Percentiles rank a stretch among this genome's conserved stretches.
Conservation (phyloP, 2,113 vertebrate species). For the Bubo scandiacus region DNA sequence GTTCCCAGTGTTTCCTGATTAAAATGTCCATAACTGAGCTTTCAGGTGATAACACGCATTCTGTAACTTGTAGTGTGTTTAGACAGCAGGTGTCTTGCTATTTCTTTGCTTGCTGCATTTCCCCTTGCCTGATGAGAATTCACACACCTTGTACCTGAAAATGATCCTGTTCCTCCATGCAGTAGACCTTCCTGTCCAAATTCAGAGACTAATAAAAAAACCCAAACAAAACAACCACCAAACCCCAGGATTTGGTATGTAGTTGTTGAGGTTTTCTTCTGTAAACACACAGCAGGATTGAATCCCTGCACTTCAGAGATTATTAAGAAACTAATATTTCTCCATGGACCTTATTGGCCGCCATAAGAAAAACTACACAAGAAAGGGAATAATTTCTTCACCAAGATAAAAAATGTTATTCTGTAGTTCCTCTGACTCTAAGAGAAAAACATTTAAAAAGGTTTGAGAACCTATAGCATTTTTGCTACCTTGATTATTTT, state of each 20-base stretch:
- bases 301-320: not conserved
- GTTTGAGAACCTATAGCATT: not conserved
- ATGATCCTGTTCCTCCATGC: not conserved
- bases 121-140: not conserved
- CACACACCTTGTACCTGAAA: not conserved
- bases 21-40: not conserved
- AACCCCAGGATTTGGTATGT: not conserved
- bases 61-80: not conserved
- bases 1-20: not conserved
- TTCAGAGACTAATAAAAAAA: not conserved
- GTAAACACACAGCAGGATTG: not conserved
- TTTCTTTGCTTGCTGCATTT: not conserved
- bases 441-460: not conserved
- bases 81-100: not conserved
- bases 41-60: not conserved
- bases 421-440: not conserved
- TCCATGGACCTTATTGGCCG: not conserved
- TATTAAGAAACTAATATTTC: not conserved
- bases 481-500: not conserved
- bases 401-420: not conserved
- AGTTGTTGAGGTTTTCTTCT: not conserved
- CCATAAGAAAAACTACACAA: not conserved
- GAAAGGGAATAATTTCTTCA: not conserved
- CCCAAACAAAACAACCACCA: no score
- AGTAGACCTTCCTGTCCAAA: not conserved